Evolutionary conservation across 1,140 invertebrate species (phyloP), one percentile per base, ranked within the genome.

Genomic region (Heliconius hermathena): DNA sequence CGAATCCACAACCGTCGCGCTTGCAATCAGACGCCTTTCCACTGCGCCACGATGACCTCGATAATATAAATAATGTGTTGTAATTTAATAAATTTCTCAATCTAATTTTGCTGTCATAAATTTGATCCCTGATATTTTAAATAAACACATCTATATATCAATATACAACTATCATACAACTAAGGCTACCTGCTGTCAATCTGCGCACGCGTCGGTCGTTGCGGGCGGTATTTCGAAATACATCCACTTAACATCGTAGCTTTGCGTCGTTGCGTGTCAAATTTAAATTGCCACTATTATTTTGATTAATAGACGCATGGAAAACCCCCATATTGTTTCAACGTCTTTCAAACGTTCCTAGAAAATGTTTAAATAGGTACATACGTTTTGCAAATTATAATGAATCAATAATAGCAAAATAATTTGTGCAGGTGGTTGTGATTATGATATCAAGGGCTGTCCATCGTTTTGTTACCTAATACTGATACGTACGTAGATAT

Each of bases 271-370:
- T 87, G 84, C 86, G 83, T 89, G 88, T 85, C 86, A 86, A 85
- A 86, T 82, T 79, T 87, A 87, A 89, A 91, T 90, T 89, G 85
- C 84, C 41, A 83, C 85, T 86, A 87, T 89, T 89, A 89, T 84
- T 84, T 81, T 87, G 89, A 89, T 90, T 90, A 87, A 88, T 88
- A 84, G 76, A 41, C 81, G 60, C 77, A 74, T 79, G 84, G 79
- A 84, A 82, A 84, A 79, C 78, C 72, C 78, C 60, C 66, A 77
- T 83, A 78, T 78, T 83, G 77, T 54, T 54, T 54, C 18, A 54
- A 54, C 52, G 52, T n/a, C 52, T 54, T 8, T 20, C 20, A 54
- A 54, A 8, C 52, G 52, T n/a, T 54, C 52, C 52, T 54, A 54
- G 52, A 54, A n/a, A 54, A 54, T 8, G 20, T 46, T 46, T 54